Evolutionary conservation across 2,888 invertebrate genomes (phyloP).

Genomic region (Metopia argyrocephala): DNA sequence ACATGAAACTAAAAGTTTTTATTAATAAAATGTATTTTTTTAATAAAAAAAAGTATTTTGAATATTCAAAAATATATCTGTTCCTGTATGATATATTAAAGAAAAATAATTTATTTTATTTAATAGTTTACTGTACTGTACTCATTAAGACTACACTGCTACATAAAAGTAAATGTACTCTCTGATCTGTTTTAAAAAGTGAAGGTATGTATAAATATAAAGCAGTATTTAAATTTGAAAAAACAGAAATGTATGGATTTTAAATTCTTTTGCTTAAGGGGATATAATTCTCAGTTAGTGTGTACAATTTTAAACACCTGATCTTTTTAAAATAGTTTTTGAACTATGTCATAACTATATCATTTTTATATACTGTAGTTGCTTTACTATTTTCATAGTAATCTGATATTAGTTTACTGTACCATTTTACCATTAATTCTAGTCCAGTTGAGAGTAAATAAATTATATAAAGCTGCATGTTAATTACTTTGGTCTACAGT

Average conservation of each 20-base stretch:
- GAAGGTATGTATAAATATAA: no score
- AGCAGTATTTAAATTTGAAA: not conserved
- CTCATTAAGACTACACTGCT: not conserved
- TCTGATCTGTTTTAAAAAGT: not conserved
- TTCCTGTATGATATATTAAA: no score
- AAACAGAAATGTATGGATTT: not conserved
- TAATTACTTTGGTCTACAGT: slow-evolving; percentile 55
- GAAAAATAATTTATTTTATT: not conserved
- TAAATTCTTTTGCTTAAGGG: no score
- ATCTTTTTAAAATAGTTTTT: no score
- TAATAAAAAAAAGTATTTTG: not conserved
- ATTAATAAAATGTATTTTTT: not conserved
- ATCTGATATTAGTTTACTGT: not conserved
- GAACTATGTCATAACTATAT: no score
- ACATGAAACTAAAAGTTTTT: not conserved
- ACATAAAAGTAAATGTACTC: not conserved
- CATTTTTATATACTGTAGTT: no score
- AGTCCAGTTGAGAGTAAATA: slow-evolving; percentile 15
- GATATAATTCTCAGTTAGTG: no score
- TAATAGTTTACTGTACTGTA: not conserved
- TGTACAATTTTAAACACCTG: no score
- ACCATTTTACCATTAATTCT: not conserved
- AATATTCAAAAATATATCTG: not conserved
- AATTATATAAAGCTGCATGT: slow-evolving; percentile 42
- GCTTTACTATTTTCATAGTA: not conserved